Evolutionary conservation across 2,113 vertebrate genomes (phyloP).

Genomic region (Merops nubicus): DNA sequence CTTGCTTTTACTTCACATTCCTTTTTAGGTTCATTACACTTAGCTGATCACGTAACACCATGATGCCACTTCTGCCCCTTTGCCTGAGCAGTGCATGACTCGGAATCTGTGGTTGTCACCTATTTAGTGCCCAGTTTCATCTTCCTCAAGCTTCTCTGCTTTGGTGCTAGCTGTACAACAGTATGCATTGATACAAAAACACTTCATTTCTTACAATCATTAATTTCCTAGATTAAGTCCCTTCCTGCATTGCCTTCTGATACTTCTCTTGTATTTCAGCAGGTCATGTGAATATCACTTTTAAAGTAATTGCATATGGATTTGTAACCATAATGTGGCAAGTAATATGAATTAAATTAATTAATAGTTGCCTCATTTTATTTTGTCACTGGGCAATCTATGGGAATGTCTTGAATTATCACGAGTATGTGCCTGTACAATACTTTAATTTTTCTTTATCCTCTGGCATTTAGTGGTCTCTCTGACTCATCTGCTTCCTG

Average conservation of each 20-base stretch:
- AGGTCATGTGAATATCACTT: not conserved
- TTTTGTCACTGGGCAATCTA: not conserved
- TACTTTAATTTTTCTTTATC: not conserved
- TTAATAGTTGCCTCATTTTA: not conserved
- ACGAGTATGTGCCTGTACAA: not conserved
- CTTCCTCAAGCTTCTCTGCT: not conserved
- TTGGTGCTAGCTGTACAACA: not conserved
- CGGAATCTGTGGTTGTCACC: rapidly evolving
- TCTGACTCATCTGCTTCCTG: constrained; percentile 8
- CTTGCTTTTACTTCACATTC: not conserved
- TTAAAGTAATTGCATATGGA: not conserved
- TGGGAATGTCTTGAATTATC: not conserved
- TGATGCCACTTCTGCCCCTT: not conserved
- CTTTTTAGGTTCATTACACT: not conserved
- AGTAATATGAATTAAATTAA: not conserved
- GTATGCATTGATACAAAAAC: not conserved
- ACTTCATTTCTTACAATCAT: not conserved
- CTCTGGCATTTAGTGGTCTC: not conserved
- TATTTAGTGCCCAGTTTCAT: not conserved
- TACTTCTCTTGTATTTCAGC: not conserved
- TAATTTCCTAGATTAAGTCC: not conserved
- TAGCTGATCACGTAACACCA: not conserved
- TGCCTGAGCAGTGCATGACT: not conserved
- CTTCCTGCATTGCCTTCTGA: not conserved
- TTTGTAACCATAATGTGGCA: not conserved